phyloP scores from a whole-genome alignment of 2,888 invertebrate genomes.

The Lepetodrilus schrolli region DNA sequence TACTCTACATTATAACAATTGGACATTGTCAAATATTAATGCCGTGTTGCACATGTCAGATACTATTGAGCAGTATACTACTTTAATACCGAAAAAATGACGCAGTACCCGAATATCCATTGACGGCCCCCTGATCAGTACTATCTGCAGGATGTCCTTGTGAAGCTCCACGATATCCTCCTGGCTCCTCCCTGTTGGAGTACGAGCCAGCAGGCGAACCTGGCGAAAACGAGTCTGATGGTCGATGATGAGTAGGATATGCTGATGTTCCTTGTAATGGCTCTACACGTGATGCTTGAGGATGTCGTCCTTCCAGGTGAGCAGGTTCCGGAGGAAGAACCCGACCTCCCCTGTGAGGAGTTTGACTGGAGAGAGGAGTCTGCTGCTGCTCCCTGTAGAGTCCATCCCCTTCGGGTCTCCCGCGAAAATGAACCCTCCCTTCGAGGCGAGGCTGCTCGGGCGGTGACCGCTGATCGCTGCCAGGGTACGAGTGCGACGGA shows the following conservation, averaged over 20 bases:
- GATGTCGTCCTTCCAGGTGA: background rate
- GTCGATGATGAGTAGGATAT: no score
- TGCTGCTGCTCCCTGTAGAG: background rate
- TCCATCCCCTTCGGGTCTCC: background rate
- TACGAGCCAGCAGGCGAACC: no score
- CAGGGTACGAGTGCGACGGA: background rate
- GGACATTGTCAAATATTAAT: no score
- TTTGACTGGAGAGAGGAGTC: background rate
- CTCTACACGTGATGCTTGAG: background rate
- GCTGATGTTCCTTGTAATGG: no score
- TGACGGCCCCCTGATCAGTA: no score
- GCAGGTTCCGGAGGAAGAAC: background rate
- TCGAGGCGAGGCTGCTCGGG: background rate
- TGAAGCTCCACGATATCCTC: no score
- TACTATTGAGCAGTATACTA: background rate
- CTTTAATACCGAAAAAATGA: background rate
- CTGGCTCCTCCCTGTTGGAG: no score
- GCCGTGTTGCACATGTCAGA: no score
- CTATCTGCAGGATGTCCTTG: no score
- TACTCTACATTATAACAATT: no score
- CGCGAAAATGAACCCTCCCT: background rate
- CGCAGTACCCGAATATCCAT: constrained; percentile 2
- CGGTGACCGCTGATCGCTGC: background rate
- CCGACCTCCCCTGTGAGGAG: background rate
- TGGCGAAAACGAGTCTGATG: no score